Evolutionary conservation across 2,113 vertebrate genomes (phyloP).

Genomic region (Okapia johnstoni): DNA sequence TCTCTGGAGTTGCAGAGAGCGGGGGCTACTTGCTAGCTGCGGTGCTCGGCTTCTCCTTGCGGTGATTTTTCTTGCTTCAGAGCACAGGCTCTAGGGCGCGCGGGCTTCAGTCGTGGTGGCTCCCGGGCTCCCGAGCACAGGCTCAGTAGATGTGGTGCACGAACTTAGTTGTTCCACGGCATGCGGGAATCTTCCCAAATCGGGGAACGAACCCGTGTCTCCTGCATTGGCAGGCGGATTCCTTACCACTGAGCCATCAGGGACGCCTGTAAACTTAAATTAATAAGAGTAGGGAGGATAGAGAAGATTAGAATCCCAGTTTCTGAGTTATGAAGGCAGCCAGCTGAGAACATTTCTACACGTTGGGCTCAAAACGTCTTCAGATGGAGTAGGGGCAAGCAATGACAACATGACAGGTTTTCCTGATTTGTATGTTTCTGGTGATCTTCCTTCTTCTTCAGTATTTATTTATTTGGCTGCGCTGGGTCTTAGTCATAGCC

Average conservation of each 20-base stretch:
- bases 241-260: neutral
- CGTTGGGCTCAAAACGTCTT: neutral
- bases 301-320: neutral
- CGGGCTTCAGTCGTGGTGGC: neutral
- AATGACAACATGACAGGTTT: neutral
- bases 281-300: neutral
- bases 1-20: neutral
- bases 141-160: rapidly evolving
- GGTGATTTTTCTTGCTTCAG: neutral
- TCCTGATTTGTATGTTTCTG: neutral
- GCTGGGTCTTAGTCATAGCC: neutral
- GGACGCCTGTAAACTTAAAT: neutral
- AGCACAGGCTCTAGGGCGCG: neutral
- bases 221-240: neutral
- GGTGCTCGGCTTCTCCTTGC: neutral
- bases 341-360: neutral
- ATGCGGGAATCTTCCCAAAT: neutral
- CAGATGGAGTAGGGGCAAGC: neutral
- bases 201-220: neutral
- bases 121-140: neutral
- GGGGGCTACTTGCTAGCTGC: neutral
- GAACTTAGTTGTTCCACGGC: neutral
- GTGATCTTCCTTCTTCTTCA: neutral
- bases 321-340: neutral
- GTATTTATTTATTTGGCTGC: neutral